Conservation (phyloP, 2,888 invertebrate genomes). For the Mythimna ferrago region DNA sequence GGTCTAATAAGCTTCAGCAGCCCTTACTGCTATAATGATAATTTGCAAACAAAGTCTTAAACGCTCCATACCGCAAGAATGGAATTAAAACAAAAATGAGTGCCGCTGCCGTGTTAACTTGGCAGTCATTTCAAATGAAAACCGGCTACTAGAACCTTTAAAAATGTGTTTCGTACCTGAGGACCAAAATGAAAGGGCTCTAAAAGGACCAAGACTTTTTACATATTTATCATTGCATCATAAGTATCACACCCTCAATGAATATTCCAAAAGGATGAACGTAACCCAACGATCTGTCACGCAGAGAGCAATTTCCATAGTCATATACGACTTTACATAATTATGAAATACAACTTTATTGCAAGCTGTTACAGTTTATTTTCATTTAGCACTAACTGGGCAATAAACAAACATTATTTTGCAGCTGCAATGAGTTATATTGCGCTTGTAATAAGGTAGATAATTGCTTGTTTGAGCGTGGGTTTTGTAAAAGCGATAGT, state of each 20-base stretch:
- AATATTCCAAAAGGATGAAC: slow-evolving; percentile 64
- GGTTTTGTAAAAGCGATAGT: slow-evolving; percentile 10
- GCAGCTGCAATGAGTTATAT: slow-evolving; percentile 34
- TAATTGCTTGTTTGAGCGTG: slow-evolving; percentile 22
- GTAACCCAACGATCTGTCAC: slow-evolving; percentile 53
- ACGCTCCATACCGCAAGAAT: too few relatives aligned
- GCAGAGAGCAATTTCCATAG: slow-evolving; percentile 46
- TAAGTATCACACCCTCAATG: slow-evolving; percentile 45
- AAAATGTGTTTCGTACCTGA: neutral
- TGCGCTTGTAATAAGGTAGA: slow-evolving; percentile 18
- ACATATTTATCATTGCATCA: slow-evolving; percentile 5
- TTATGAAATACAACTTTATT: slow-evolving; percentile 49
- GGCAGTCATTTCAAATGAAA: too few relatives aligned
- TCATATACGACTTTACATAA: slow-evolving; percentile 33
- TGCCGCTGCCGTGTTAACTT: too few relatives aligned
- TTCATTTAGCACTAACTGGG: slow-evolving; percentile 36
- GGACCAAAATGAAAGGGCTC: neutral
- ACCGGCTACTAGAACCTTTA: too few relatives aligned
- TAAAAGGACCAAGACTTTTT: slow-evolving; percentile 8
- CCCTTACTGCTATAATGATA: too few relatives aligned
- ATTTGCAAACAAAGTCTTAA: too few relatives aligned
- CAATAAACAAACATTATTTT: slow-evolving; percentile 34
- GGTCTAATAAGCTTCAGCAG: too few relatives aligned
- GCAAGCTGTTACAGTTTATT: slow-evolving; percentile 41
- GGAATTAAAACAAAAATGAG: too few relatives aligned